Evolutionary conservation across 2,888 invertebrate genomes (phyloP).

Genomic region (Orthosia gracilis): DNA sequence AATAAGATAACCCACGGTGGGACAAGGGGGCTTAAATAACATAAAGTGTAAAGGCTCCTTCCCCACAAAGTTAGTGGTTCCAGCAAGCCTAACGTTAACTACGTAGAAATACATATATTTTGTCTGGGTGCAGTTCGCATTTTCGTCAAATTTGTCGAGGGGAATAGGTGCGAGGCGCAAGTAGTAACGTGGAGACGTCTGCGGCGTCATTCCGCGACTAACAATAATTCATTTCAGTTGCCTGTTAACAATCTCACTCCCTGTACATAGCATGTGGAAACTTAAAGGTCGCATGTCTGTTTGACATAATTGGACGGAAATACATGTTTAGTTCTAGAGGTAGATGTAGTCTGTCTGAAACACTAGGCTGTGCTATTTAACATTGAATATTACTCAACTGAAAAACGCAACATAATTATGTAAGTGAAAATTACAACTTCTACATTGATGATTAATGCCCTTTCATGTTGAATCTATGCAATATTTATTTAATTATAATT

Average conservation of each 20-base stretch:
- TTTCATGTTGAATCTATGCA: no score
- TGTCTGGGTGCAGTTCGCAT: conserved; percentile 59
- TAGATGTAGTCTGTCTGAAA: neutral
- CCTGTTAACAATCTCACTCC: conserved; percentile 69
- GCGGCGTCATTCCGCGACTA: conserved; percentile 67
- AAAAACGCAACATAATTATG: neutral
- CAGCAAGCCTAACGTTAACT: conserved; percentile 16
- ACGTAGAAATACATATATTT: conserved; percentile 50
- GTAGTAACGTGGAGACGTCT: conserved; percentile 70
- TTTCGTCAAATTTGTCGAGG: conserved; percentile 69
- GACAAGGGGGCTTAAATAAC: neutral
- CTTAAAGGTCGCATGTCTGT: conserved; percentile 27
- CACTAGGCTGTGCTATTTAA: neutral
- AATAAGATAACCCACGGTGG: no score
- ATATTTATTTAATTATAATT: no score
- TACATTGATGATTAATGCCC: no score
- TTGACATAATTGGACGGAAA: conserved; percentile 26
- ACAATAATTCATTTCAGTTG: conserved; percentile 72
- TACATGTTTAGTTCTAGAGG: conserved; percentile 2
- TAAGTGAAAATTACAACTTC: no score
- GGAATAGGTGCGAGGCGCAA: conserved; percentile 59
- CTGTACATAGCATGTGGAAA: conserved; percentile 29
- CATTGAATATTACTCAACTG: neutral
- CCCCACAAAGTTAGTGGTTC: neutral
- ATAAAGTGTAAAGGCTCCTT: conserved; percentile 10